Evolutionary conservation across 1,140 invertebrate species (phyloP).

Genomic region (Temnothorax curvispinosus): DNA sequence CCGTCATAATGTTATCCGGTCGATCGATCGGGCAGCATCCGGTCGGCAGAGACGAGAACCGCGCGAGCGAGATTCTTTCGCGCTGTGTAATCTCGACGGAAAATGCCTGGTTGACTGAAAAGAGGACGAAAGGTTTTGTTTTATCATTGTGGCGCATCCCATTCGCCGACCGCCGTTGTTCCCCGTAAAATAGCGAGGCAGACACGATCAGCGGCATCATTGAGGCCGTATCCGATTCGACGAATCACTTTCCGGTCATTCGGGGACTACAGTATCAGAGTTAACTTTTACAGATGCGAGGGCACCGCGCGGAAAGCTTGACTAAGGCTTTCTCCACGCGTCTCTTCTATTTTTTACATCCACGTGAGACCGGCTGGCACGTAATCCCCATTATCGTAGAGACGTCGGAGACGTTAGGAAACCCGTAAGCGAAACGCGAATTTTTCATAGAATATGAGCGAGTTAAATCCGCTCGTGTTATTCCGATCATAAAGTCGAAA

Average conservation of each 20-base stretch:
- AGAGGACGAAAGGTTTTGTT: not conserved
- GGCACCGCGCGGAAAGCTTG: not conserved
- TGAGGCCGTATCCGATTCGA: not conserved
- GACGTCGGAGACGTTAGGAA: constrained; percentile 38
- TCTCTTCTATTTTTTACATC: constrained; percentile 56
- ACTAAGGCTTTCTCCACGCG: constrained; percentile 29
- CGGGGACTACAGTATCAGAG: not conserved
- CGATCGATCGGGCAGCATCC: not conserved
- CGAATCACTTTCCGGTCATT: not conserved
- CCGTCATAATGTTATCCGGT: constrained; percentile 48
- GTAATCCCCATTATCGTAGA: constrained; percentile 53
- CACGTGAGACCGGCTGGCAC: constrained; percentile 23
- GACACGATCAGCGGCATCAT: not conserved
- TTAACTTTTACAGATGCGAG: not conserved
- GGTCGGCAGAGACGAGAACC: not conserved
- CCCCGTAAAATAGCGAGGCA: not conserved
- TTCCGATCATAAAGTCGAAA: constrained; percentile 17
- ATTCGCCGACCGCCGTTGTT: constrained; percentile 3
- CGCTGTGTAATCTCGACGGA: constrained; percentile 20
- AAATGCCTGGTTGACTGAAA: not conserved
- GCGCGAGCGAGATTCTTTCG: not conserved
- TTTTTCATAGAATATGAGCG: constrained; percentile 28
- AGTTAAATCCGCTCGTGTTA: constrained; percentile 44
- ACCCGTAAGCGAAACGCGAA: constrained; percentile 36
- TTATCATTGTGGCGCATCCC: not conserved